Base-by-base conservation (phyloP, 2,797 vertebrate species). In the Simalia tracyae region DNA sequence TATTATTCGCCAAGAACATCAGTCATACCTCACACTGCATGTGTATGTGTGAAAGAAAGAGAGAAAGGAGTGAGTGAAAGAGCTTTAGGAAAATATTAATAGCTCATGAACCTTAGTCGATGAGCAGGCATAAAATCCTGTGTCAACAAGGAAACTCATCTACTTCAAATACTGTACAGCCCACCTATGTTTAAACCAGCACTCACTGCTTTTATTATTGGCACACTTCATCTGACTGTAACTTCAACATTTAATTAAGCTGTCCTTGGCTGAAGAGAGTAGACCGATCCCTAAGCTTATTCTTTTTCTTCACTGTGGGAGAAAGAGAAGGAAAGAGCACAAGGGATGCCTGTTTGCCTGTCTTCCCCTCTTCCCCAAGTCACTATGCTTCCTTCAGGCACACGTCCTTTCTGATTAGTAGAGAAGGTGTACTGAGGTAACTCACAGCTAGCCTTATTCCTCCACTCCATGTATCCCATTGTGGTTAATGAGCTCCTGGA, bases 101-200 rank as follows among this genome's bases (percentile, higher is more conserved):
- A 57, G 36, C 7, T 17, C 57, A 59, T 31, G 17, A 63, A 42
- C 4, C 24, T 0, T 22, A 11, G 4, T 86, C 63, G 8, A 12
- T 56, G 1, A 54, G 26, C 22, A 42, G 3, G 0, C 0, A 11
- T 64, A 36, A 64, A 86, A 68, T 66, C 0, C 14, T 59, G 24
- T 12, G 59, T 85, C 50, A 28, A 42, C 0, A 1, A 28, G 42
- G 61, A 81, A 11, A 56, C 31, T 90, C 50, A 2, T 8, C 3
- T 76, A 42, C 57, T 76, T 61, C 14, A 31, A 59, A 31, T 90
- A 12, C 8, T 42, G 2, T 68, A 66, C 24, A 28, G 9, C 17
- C 26, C 12, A 84, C 26, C 19, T 26, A 3, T 64, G 22, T 64
- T 54, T 54, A 85, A 85, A 46, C 54, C 46, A 63, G 11, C 5